A percentile compares a stretch with the other conserved stretches of the same genome.
These are phyloP conservation scores for Drosophila seguyi DNA, from an alignment of 1,140 invertebrate species.

Conservation along the genomic window DNA sequence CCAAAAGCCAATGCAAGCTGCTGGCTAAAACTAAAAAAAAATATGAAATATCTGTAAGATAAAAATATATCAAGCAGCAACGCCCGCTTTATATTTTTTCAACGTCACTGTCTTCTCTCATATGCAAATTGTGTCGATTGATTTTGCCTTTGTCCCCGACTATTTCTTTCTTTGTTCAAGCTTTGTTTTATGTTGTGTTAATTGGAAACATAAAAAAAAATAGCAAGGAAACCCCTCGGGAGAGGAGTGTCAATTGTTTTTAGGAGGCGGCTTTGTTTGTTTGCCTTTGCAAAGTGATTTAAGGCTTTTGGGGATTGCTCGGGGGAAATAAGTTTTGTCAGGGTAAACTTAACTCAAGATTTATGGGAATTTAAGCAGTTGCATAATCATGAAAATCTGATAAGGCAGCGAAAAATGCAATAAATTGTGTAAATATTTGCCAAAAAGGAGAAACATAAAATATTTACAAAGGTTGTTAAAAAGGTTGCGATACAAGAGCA, in stretches of 20 bases:
- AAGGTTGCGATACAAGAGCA: too few relatives aligned
- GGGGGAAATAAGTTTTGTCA: conserved; percentile 30
- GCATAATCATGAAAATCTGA: conserved; percentile 24
- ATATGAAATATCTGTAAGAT: conserved; percentile 11
- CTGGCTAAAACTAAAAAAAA: conserved; percentile 14
- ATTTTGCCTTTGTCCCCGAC: conserved; percentile 31
- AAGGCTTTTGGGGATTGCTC: conserved; percentile 10
- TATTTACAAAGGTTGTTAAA: background rate
- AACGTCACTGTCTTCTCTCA: conserved; percentile 54
- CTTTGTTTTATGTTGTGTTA: conserved; percentile 69
- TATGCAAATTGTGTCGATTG: conserved; percentile 69
- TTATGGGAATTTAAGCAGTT: conserved; percentile 21
- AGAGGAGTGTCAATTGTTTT: conserved; percentile 19
- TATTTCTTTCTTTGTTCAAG: conserved; percentile 46
- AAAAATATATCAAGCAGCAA: conserved; percentile 34
- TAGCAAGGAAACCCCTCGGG: conserved; percentile 22
- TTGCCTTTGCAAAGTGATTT: conserved; percentile 14
- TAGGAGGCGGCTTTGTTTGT: conserved; percentile 23
- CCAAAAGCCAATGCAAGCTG: conserved; percentile 31
- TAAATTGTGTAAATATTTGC: background rate
- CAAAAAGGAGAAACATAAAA: background rate
- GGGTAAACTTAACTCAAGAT: background rate
- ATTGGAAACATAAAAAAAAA: conserved; percentile 47
- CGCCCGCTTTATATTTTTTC: conserved; percentile 55
- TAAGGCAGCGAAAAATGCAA: background rate